Conservation (phyloP, 2,113 vertebrate species). For the Dermatemys mawii region DNA sequence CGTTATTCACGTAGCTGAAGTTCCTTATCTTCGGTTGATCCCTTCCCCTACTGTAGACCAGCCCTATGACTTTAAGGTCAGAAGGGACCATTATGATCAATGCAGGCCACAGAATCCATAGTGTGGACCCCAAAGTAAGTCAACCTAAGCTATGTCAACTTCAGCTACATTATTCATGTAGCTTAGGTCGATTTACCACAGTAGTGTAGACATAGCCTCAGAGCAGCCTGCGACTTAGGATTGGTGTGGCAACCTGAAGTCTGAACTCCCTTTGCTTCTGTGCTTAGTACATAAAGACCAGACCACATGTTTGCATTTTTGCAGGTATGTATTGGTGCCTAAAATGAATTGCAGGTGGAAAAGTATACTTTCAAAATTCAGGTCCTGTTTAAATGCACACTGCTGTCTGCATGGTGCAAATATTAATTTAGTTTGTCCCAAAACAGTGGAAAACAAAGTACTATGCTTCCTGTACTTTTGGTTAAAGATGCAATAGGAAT, state of each 20-base stretch:
- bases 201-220: neutral
- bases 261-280: neutral
- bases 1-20: too few species aligned
- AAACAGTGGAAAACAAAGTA: too few species aligned
- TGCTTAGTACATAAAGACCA: neutral
- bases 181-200: too few species aligned
- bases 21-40: too few species aligned
- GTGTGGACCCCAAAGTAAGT: too few species aligned
- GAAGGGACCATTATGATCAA: too few species aligned
- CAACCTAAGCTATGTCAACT: too few species aligned
- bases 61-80: too few species aligned
- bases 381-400: neutral
- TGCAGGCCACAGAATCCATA: too few species aligned
- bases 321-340: neutral
- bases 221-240: neutral
- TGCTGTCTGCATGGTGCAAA: neutral
- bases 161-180: too few species aligned
- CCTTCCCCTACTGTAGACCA: too few species aligned
- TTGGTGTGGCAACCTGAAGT: neutral
- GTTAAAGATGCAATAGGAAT: neutral
- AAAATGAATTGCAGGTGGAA: neutral
- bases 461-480: neutral
- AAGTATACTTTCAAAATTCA: neutral
- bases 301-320: neutral
- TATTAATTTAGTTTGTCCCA: too few species aligned